Evolutionary conservation across 2,888 invertebrate genomes (phyloP).

Genomic region (Dysmachus trigonus): DNA sequence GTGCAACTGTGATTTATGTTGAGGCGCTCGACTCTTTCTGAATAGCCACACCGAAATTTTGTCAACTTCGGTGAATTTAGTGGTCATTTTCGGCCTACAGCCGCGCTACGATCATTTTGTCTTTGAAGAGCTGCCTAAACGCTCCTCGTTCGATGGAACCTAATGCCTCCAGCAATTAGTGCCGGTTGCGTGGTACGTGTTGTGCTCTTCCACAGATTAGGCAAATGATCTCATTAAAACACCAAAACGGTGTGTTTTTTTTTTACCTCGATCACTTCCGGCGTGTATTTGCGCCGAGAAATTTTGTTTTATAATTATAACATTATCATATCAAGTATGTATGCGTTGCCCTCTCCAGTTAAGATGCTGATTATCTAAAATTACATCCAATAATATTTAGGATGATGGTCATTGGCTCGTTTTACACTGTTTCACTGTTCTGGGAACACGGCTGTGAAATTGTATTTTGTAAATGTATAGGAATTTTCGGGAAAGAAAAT

Average conservation of each 20-base stretch:
- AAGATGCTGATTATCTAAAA: neutral
- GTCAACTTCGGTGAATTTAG: slow-evolving; percentile 14
- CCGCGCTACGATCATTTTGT: neutral
- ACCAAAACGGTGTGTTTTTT: neutral
- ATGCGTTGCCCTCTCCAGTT: neutral
- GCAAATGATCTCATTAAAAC: neutral
- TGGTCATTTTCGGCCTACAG: neutral
- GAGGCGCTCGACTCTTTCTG: neutral
- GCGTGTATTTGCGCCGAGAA: neutral
- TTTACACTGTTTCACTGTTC: no score
- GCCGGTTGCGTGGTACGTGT: neutral
- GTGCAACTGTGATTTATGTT: slow-evolving; percentile 25
- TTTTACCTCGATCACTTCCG: neutral
- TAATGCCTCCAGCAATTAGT: neutral
- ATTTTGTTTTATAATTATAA: no score
- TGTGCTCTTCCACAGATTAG: neutral
- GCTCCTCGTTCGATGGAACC: neutral
- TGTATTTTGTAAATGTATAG: no score
- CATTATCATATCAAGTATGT: neutral
- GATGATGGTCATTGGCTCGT: neutral
- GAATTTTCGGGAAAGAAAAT: no score
- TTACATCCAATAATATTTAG: neutral
- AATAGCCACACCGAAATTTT: neutral
- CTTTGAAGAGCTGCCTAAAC: neutral
- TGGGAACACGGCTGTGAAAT: no score